Evolutionary conservation across 2,888 invertebrate genomes (phyloP).

Genomic region (Phania funesta): DNA sequence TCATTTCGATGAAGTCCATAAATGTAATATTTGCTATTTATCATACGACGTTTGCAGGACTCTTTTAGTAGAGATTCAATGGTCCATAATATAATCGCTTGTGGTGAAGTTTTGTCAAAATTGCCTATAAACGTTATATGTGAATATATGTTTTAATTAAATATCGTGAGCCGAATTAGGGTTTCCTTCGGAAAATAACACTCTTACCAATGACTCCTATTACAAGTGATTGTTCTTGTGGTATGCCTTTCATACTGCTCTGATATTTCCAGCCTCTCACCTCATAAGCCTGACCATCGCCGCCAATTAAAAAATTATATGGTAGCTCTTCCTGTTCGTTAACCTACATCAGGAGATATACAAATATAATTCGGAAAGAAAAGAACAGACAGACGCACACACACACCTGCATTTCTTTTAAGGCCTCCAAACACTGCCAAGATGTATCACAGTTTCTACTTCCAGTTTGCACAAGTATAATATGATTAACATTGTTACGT

Average conservation of each 20-base stretch:
- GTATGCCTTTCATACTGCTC: conserved; percentile 74
- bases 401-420: conserved; percentile 80
- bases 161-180: neutral
- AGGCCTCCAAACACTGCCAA: conserved; percentile 76
- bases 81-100: conserved; percentile 69
- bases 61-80: conserved; percentile 74
- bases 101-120: conserved; percentile 71
- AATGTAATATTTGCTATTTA: conserved; percentile 66
- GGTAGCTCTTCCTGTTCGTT: conserved; percentile 72
- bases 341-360: neutral
- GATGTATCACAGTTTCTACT: conserved; percentile 77
- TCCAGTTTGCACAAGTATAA: conserved; percentile 81
- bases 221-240: conserved; percentile 75
- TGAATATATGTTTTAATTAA: neutral
- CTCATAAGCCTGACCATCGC: conserved; percentile 81
- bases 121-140: conserved; percentile 70
- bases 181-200: neutral
- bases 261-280: conserved; percentile 81
- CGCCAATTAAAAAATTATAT: conserved; percentile 81
- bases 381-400: neutral
- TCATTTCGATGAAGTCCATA: conserved; percentile 30
- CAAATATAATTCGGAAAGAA: neutral
- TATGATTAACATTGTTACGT: conserved; percentile 74
- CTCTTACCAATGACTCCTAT: conserved; percentile 81
- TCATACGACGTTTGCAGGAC: conserved; percentile 71